Percentiles rank a stretch among this genome's conserved stretches.
These are phyloP conservation scores for Gnathonemus longibarbis DNA, from an alignment of 2,113 vertebrate genomes.

Conservation along the genomic window DNA sequence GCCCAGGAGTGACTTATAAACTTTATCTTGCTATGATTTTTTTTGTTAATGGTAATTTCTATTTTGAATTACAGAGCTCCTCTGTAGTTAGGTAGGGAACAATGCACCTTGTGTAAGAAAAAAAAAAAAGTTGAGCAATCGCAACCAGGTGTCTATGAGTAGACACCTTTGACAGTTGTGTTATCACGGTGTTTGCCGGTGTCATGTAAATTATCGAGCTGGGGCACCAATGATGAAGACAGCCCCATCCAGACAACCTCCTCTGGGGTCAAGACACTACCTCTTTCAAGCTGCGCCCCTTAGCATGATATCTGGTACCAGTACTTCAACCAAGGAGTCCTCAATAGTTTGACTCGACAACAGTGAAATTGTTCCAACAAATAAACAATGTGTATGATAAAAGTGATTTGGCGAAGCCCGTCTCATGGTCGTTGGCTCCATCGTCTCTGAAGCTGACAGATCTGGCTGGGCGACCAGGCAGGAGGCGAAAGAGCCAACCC, in stretches of 20 bases:
- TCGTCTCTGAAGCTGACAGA: no score
- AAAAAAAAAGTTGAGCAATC: background rate
- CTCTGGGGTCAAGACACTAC: background rate
- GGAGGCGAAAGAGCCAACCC: no score
- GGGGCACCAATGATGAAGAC: background rate
- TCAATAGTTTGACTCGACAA: background rate
- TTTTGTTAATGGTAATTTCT: background rate
- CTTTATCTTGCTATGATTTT: background rate
- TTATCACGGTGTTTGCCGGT: constrained; percentile 22
- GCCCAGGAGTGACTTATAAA: background rate
- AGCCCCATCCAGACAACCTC: background rate
- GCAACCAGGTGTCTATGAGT: background rate
- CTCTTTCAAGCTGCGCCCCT: background rate
- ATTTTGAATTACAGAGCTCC: background rate
- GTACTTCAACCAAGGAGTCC: background rate
- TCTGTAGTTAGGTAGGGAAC: background rate
- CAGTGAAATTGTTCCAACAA: background rate
- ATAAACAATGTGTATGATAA: no score
- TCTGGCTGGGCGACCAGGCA: no score
- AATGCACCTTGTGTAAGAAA: background rate
- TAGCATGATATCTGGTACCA: background rate
- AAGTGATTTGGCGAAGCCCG: no score
- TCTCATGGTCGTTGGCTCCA: no score
- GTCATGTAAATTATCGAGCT: constrained; percentile 15
- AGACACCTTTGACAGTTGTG: background rate